Conservation (phyloP, 2,888 invertebrate species). For the Oligia fasciuncula region DNA sequence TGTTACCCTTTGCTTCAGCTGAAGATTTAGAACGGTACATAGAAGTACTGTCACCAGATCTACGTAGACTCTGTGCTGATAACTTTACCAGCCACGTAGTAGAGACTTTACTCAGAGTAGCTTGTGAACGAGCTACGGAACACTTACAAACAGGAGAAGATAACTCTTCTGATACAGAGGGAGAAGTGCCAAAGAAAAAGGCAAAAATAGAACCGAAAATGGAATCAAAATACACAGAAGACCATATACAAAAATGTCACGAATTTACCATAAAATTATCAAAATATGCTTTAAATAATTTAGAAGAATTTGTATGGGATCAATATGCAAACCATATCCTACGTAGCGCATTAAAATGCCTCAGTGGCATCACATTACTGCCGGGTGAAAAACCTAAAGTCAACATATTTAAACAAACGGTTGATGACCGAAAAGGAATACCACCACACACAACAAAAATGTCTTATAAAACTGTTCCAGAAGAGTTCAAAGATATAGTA, state of each 20-base stretch:
- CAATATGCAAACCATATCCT: slow-evolving; percentile 94
- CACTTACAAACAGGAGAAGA: slow-evolving; percentile 72
- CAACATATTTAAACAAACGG: slow-evolving; percentile 78
- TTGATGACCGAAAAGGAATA: slow-evolving; percentile 76
- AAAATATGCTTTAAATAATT: slow-evolving; percentile 94
- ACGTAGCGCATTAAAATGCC: slow-evolving; percentile 92
- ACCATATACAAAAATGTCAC: slow-evolving; percentile 90
- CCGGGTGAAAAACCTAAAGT: slow-evolving; percentile 86
- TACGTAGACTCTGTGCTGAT: slow-evolving; percentile 93
- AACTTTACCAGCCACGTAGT: slow-evolving; percentile 95
- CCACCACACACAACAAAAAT: slow-evolving; percentile 82
- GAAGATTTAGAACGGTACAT: slow-evolving; percentile 91
- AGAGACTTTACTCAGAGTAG: slow-evolving; percentile 91
- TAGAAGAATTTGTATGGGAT: slow-evolving; percentile 96
- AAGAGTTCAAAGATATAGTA: slow-evolving; percentile 91
- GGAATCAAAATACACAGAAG: slow-evolving; percentile 78
- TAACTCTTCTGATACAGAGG: slow-evolving; percentile 62
- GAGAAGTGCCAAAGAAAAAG: slow-evolving; percentile 77
- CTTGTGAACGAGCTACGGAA: slow-evolving; percentile 88
- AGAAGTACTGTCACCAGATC: slow-evolving; percentile 90
- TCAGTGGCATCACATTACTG: slow-evolving; percentile 91
- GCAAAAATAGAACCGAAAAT: slow-evolving; percentile 70
- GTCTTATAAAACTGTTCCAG: slow-evolving; percentile 88
- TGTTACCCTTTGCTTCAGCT: slow-evolving; percentile 92
- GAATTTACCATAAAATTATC: slow-evolving; percentile 92